Evolutionary conservation across 2,113 vertebrate genomes (phyloP).

Genomic region (Piliocolobus tephrosceles): DNA sequence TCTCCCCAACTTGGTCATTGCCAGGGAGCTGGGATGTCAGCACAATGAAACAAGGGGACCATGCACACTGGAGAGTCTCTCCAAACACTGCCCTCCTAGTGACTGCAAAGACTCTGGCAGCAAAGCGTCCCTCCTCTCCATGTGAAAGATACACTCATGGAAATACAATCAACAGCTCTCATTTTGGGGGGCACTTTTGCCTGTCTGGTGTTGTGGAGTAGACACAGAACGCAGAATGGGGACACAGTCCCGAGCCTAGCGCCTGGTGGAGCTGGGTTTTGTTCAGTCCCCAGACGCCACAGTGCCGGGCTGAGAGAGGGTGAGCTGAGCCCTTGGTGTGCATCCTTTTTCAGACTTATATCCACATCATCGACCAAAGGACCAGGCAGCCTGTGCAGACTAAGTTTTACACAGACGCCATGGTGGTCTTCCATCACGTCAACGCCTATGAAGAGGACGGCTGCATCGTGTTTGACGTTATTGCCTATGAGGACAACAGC

Average conservation of each 20-base stretch:
- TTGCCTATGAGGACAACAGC: constrained; percentile 89
- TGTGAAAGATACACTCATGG: neutral
- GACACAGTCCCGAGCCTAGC: neutral
- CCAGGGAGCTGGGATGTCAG: neutral
- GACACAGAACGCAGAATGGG: neutral
- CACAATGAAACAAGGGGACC: accelerated
- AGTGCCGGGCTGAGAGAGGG: accelerated
- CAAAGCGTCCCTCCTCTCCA: neutral
- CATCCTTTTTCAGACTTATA: constrained; percentile 88
- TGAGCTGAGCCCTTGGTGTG: neutral
- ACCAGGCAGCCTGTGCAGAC: constrained; percentile 87
- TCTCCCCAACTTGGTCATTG: neutral
- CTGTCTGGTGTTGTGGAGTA: neutral
- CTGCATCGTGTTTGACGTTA: constrained; percentile 92
- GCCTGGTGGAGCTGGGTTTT: neutral
- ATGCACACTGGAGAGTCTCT: neutral
- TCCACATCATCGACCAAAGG: constrained; percentile 93
- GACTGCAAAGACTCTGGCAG: neutral
- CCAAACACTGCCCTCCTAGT: neutral
- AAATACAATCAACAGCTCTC: neutral
- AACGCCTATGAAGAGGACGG: constrained; percentile 94
- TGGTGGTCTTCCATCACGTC: constrained; percentile 94
- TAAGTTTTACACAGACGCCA: constrained; percentile 88
- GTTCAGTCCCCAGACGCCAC: neutral
- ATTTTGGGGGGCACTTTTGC: too few species aligned